Conservation (phyloP, 2,888 invertebrate genomes). For the Torymus aiolomorphi region DNA sequence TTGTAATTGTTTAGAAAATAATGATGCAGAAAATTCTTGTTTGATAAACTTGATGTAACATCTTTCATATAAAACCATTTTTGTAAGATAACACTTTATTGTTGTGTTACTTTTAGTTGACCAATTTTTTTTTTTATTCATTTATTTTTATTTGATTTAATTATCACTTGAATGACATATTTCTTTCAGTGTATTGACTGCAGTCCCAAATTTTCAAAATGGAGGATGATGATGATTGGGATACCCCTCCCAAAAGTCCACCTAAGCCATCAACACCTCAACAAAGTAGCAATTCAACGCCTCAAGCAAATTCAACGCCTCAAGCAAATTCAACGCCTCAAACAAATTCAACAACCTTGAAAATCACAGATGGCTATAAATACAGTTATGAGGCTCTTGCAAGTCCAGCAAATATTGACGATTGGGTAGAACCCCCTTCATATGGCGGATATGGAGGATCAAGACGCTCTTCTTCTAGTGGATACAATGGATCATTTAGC, state of each 20-base stretch:
- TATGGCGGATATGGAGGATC: slow-evolving; percentile 28
- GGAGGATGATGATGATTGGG: slow-evolving; percentile 56
- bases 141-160: too few species aligned
- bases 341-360: slow-evolving; percentile 31
- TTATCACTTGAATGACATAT: too few species aligned
- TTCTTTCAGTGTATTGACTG: not conserved
- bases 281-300: not conserved
- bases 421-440: slow-evolving; percentile 52
- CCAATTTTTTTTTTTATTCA: slow-evolving; percentile 1
- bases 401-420: slow-evolving; percentile 57
- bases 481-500: slow-evolving; percentile 41
- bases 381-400: slow-evolving; percentile 56
- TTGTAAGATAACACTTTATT: not conserved
- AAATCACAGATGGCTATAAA: slow-evolving; percentile 55
- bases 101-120: not conserved
- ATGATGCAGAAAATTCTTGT: too few species aligned
- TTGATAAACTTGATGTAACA: too few species aligned
- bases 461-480: slow-evolving; percentile 1
- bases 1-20: not conserved
- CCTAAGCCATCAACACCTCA: slow-evolving; percentile 13
- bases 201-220: slow-evolving; percentile 5
- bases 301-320: slow-evolving; percentile 16
- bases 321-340: slow-evolving; percentile 1
- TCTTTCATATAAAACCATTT: not conserved
- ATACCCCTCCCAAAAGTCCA: slow-evolving; percentile 9